Evolutionary conservation across 2,113 vertebrate genomes (phyloP), one percentile per base, ranked within the genome.

Genomic region (Brachyistius frenatus): DNA sequence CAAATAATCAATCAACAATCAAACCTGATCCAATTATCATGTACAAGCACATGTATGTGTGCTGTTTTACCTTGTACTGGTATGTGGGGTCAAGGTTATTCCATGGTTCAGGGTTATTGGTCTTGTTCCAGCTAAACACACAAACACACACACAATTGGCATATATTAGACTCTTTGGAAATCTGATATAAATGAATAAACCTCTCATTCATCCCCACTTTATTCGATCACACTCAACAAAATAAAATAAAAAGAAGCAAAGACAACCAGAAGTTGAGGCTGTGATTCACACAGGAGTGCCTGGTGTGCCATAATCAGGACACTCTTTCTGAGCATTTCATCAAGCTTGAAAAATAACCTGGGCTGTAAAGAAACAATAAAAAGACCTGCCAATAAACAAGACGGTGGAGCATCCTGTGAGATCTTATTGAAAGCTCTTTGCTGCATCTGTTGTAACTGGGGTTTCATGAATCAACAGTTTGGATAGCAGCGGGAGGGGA

Each of bases 31-130:
- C 36, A 16, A 41, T 35, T 30, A 39, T 13, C 56, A 7, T 47
- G 8, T 65, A 30, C 5, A 16, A 32, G 13, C 30, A 11, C 10
- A 8, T 54, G 23, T 47, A 5, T 39, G 23, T 36, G 32, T 64
- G 30, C 31, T 60, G 14, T 4, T 10, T 78, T 92, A 98, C 97
- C 96, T 98, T 98, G 78, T 97, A 97, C 82, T 97, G 96, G 84
- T 97, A 94, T 4, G 93, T 96, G 32, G 97, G 96, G 77, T 94
- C 94, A 82, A 96, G 92, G 37, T 97, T 94, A 71, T 97, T 98
- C 97, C 97, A 99, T 2, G 96, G 97, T 8, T 99, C 97, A 0
- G 97, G 97, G 74, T 99, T 97, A 4, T 93, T 95, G 81, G 94
- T 96, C 66, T 93, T 93, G 90, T 96, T 95, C 98, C 97, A 98